Conservation (phyloP, 2,797 vertebrate species). For the Myripristis jacobus region DNA sequence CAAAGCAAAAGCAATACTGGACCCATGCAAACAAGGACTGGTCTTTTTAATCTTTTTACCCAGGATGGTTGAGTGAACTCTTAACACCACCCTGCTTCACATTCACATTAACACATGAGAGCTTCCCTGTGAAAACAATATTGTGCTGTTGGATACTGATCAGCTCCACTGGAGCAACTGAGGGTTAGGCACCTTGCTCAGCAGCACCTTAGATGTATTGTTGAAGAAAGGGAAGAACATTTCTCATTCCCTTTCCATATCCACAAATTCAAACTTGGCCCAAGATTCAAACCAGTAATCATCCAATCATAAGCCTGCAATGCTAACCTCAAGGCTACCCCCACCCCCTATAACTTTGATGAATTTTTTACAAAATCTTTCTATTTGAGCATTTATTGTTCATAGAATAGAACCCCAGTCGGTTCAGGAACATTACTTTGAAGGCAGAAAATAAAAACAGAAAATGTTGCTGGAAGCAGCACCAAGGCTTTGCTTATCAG, state of each 20-base stretch:
- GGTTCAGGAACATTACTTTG: too few relatives aligned
- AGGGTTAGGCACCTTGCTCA: not conserved
- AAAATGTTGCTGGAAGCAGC: too few relatives aligned
- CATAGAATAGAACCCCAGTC: too few relatives aligned
- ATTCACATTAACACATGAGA: slow-evolving; percentile 22
- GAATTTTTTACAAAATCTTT: not conserved
- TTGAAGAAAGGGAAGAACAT: not conserved
- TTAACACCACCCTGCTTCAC: not conserved
- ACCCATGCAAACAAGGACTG: not conserved
- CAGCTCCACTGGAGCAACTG: not conserved
- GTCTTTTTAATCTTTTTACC: slow-evolving; percentile 1
- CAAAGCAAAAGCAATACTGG: not conserved
- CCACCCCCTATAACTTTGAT: not conserved
- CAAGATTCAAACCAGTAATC: not conserved
- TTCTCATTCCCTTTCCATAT: not conserved
- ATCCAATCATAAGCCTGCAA: not conserved
- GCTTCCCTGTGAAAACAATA: not conserved
- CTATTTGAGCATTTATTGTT: too few relatives aligned
- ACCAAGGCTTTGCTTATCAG: too few relatives aligned
- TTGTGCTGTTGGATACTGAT: not conserved
- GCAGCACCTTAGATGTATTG: not conserved
- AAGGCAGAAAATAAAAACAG: too few relatives aligned
- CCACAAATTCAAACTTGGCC: not conserved
- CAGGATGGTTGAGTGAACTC: slow-evolving; percentile 9
- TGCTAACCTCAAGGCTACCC: not conserved